Evolutionary conservation across 2,888 invertebrate species (phyloP).

Genomic region (Cacoxenus indagator): DNA sequence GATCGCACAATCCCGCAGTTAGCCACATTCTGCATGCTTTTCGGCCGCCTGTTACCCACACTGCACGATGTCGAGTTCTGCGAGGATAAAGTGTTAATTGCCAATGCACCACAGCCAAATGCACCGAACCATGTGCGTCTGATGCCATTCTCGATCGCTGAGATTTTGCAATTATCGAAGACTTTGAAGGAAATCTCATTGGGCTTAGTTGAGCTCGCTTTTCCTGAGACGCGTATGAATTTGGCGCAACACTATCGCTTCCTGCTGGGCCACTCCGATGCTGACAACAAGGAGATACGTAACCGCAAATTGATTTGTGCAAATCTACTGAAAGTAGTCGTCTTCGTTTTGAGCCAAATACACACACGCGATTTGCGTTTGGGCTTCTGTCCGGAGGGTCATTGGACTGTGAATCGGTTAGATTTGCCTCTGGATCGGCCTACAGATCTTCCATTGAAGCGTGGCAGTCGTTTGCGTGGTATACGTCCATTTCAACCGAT

Average conservation of each 20-base stretch:
- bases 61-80: slow-evolving; percentile 90
- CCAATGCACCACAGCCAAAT: slow-evolving; percentile 43
- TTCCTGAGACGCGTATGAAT: slow-evolving; percentile 81
- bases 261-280: slow-evolving; percentile 66
- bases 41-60: slow-evolving; percentile 84
- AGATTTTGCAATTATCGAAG: slow-evolving; percentile 80
- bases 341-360: slow-evolving; percentile 83
- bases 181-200: slow-evolving; percentile 85
- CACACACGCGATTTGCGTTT: slow-evolving; percentile 89
- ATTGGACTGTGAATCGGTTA: slow-evolving; percentile 75
- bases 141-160: slow-evolving; percentile 79
- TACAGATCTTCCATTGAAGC: slow-evolving; percentile 73
- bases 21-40: slow-evolving; percentile 87
- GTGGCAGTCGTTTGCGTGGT: slow-evolving; percentile 71
- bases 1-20: slow-evolving; percentile 80
- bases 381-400: slow-evolving; percentile 80
- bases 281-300: slow-evolving; percentile 65
- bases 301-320: slow-evolving; percentile 79
- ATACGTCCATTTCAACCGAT: slow-evolving; percentile 74
- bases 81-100: slow-evolving; percentile 69
- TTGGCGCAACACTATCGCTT: slow-evolving; percentile 76
- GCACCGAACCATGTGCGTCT: slow-evolving; percentile 55
- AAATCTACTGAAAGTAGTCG: slow-evolving; percentile 80
- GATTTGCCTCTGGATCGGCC: slow-evolving; percentile 73
- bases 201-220: slow-evolving; percentile 88